Conservation (phyloP, 2,888 invertebrate species). For the Therioaphis trifolii region DNA sequence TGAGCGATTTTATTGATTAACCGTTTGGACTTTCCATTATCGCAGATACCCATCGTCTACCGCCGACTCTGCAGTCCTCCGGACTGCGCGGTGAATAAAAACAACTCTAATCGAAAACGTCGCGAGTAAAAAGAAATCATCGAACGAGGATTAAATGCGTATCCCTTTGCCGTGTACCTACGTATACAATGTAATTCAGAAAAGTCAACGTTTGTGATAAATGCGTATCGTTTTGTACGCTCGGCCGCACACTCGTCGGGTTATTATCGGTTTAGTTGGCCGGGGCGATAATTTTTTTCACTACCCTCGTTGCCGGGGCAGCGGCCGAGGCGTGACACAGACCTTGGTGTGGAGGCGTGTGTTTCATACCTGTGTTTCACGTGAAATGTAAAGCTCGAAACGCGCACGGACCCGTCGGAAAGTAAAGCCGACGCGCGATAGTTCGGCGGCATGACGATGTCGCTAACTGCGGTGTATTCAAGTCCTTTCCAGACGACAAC, state of each 20-base stretch:
- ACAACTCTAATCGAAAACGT: neutral
- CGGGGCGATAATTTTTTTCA: neutral
- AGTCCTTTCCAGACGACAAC: neutral
- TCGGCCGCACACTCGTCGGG: neutral
- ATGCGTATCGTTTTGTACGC: conserved; percentile 11
- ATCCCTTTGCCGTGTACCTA: neutral
- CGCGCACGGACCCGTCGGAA: neutral
- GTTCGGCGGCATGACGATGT: neutral
- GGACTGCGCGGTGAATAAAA: too few relatives aligned
- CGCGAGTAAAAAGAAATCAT: neutral
- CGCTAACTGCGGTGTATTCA: too few relatives aligned
- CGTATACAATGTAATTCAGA: neutral
- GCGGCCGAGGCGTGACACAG: neutral
- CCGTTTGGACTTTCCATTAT: too few relatives aligned
- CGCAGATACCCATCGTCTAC: too few relatives aligned
- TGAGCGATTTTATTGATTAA: too few relatives aligned
- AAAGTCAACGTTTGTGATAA: conserved; percentile 24
- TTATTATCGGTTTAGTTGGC: neutral
- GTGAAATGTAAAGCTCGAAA: neutral
- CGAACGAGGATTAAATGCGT: neutral
- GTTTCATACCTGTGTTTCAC: neutral
- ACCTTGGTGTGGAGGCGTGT: neutral
- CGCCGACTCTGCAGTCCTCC: too few relatives aligned
- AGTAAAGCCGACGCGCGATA: neutral
- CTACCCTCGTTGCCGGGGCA: neutral